A percentile compares a stretch with the other conserved stretches of the same genome.
Evolutionary conservation across 1,140 invertebrate genomes (phyloP).

Genomic region (Latrodectus geometricus): DNA sequence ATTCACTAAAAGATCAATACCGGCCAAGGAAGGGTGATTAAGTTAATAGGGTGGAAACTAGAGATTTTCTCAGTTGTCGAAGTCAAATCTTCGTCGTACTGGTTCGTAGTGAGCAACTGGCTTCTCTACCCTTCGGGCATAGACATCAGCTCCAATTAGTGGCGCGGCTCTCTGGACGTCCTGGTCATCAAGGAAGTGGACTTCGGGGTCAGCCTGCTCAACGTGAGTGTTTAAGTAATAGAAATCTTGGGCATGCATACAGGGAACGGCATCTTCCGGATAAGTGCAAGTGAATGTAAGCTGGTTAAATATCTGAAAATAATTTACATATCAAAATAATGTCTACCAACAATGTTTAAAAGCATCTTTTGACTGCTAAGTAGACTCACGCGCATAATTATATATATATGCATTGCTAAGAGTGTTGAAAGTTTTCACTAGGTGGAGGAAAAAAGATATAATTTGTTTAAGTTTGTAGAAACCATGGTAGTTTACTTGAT

Average conservation of each 20-base stretch:
- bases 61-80: slow-evolving; percentile 14
- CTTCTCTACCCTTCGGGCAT: slow-evolving; percentile 39
- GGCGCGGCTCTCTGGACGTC: slow-evolving; percentile 56
- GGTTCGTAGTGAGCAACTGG: slow-evolving; percentile 30
- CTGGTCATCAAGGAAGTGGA: slow-evolving; percentile 61
- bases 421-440: no score
- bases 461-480: no score
- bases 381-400: no score
- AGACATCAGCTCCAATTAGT: slow-evolving; percentile 32
- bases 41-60: neutral
- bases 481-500: no score
- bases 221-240: slow-evolving; percentile 61
- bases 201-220: slow-evolving; percentile 52
- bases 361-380: no score
- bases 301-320: slow-evolving; percentile 62
- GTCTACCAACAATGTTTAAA: no score
- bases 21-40: no score
- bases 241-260: slow-evolving; percentile 66
- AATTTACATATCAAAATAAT: neutral
- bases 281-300: slow-evolving; percentile 67
- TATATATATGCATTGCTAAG: no score
- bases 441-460: no score
- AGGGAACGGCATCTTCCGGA: slow-evolving; percentile 70
- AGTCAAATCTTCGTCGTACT: slow-evolving; percentile 50
- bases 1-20: no score